phyloP scores from a whole-genome alignment of 2,888 invertebrate genomes.

The Reticulitermes lucifugus region DNA sequence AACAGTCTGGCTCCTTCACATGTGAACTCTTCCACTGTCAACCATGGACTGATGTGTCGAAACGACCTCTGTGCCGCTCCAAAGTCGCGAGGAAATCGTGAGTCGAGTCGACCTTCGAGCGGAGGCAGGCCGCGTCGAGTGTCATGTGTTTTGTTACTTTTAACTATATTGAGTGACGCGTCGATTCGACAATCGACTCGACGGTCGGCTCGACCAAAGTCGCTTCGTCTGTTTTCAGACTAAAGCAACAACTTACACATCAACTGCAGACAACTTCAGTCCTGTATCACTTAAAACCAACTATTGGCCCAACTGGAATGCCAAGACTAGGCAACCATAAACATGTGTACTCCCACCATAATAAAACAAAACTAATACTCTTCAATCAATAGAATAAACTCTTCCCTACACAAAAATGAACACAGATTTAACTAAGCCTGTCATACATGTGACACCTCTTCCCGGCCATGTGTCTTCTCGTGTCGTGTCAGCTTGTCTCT shows the following conservation, averaged over 20 bases:
- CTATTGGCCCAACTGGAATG: background rate
- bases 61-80: too few species aligned
- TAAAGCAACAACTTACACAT: background rate
- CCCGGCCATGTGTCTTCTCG: slow-evolving; percentile 70
- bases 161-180: too few species aligned
- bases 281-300: background rate
- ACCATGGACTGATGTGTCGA: too few species aligned
- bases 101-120: too few species aligned
- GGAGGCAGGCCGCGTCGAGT: too few species aligned
- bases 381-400: background rate
- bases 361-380: background rate
- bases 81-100: too few species aligned
- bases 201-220: too few species aligned
- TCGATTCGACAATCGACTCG: too few species aligned
- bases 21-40: too few species aligned
- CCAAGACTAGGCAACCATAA: background rate
- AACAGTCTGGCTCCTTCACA: too few species aligned
- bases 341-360: background rate
- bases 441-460: slow-evolving; percentile 10
- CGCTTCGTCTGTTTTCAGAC: too few species aligned
- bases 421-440: slow-evolving; percentile 5
- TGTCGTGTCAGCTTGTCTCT: slow-evolving; percentile 78
- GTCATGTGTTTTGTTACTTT: too few species aligned
- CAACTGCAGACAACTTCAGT: background rate
- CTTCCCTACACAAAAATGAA: background rate